These are phyloP conservation scores for Drepana arcuata DNA, from an alignment of 1,140 invertebrate genomes.

Conservation along the genomic window DNA sequence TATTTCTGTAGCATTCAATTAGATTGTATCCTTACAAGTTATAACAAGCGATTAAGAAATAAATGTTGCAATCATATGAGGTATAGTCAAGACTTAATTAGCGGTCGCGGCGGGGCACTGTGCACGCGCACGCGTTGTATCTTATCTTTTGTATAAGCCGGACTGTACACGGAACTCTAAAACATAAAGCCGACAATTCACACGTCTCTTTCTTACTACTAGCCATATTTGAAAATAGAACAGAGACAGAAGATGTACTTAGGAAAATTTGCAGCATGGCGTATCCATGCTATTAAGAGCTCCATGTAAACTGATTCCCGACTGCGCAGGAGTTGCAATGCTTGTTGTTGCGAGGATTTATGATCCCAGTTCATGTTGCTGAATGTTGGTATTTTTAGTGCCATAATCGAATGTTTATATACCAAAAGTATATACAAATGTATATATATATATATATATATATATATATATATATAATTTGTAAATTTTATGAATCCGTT, in stretches of 20 bases:
- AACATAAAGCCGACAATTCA: no score
- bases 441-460: no score
- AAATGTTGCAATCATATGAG: slow-evolving; percentile 41
- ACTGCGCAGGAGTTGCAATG: slow-evolving; percentile 28
- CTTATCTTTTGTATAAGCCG: slow-evolving; percentile 38
- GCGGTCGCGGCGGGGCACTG: slow-evolving; percentile 41
- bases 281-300: slow-evolving; percentile 11
- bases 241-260: no score
- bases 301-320: slow-evolving; percentile 11
- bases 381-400: slow-evolving; percentile 21
- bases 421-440: no score
- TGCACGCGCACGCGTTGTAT: slow-evolving; percentile 43
- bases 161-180: no score
- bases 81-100: slow-evolving; percentile 68
- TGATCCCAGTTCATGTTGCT: slow-evolving; percentile 21
- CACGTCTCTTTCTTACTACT: no score
- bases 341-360: slow-evolving; percentile 37
- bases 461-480: no score
- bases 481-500: no score
- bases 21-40: slow-evolving; percentile 22
- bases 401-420: no score
- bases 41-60: slow-evolving; percentile 37
- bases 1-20: no score
- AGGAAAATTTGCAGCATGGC: no score
- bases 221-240: no score